phyloP scores from a whole-genome alignment of 2,888 invertebrate genomes.

The Perizoma affinitatum region DNA sequence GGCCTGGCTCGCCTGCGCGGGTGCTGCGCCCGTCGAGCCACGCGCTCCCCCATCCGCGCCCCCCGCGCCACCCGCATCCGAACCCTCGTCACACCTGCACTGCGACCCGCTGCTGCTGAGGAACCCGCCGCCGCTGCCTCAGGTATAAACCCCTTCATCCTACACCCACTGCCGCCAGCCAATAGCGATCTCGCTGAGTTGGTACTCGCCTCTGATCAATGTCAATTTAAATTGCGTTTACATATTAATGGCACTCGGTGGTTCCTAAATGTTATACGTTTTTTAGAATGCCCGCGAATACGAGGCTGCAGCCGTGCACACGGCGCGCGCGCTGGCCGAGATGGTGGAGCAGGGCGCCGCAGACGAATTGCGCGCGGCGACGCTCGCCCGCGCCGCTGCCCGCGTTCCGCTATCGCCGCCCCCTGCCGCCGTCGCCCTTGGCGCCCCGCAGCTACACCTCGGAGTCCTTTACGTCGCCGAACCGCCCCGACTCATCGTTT shows the following conservation, averaged over 20 bases:
- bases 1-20: conserved; percentile 74
- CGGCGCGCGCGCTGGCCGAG: conserved; percentile 76
- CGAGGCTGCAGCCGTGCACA: conserved; percentile 72
- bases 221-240: too few species aligned
- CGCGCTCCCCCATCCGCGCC: conserved; percentile 50
- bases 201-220: too few species aligned
- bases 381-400: conserved; percentile 73
- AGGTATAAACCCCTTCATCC: conserved; percentile 41
- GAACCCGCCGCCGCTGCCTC: conserved; percentile 63
- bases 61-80: conserved; percentile 30
- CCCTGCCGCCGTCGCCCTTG: conserved; percentile 76
- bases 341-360: conserved; percentile 73
- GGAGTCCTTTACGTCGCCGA: conserved; percentile 76
- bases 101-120: conserved; percentile 64
- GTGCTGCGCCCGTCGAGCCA: conserved; percentile 65
- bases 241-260: too few species aligned
- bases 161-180: neutral
- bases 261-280: neutral
- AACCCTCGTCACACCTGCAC: conserved; percentile 44
- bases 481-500: conserved; percentile 67
- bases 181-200: too few species aligned
- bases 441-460: conserved; percentile 79
- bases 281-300: conserved; percentile 71
- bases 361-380: conserved; percentile 69
- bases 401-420: conserved; percentile 68